phyloP scores from a whole-genome alignment of 2,113 vertebrate genomes.

The Bombycilla garrulus region DNA sequence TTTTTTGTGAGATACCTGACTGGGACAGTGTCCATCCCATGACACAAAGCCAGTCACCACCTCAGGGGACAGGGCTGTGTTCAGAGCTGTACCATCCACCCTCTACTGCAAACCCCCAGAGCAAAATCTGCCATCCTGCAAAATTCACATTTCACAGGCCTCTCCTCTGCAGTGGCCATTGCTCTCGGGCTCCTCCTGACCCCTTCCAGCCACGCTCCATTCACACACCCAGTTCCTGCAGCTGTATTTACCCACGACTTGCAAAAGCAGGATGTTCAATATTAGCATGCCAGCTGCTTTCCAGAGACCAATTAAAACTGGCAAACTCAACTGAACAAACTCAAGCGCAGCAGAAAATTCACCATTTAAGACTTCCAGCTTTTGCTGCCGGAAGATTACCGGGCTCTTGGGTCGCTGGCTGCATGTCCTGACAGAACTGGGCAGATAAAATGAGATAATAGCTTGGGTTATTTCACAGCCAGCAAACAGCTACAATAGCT shows the following conservation, averaged over 20 bases:
- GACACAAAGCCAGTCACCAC: not conserved
- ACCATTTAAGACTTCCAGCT: slow-evolving; percentile 39
- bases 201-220: not conserved
- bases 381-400: slow-evolving; percentile 47
- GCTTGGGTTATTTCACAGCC: slow-evolving; percentile 56
- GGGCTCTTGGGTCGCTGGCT: slow-evolving; percentile 26
- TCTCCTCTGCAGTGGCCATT: not conserved
- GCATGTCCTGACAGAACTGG: slow-evolving; percentile 50
- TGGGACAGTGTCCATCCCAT: rapidly evolving
- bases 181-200: not conserved
- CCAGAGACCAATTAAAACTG: slow-evolving; percentile 63
- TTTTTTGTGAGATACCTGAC: not conserved
- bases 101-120: not conserved
- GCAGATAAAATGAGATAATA: slow-evolving; percentile 61
- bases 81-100: not conserved
- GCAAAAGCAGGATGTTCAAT: slow-evolving; percentile 20
- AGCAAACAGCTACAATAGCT: slow-evolving; percentile 50
- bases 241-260: slow-evolving; percentile 66
- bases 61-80: not conserved
- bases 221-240: slow-evolving; percentile 40
- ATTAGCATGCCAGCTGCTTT: slow-evolving; percentile 62
- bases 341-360: slow-evolving; percentile 47
- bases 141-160: not conserved
- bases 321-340: slow-evolving; percentile 48
- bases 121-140: not conserved